Evolutionary conservation across 2,888 invertebrate species (phyloP).

Genomic region (Drosophila mettleri): DNA sequence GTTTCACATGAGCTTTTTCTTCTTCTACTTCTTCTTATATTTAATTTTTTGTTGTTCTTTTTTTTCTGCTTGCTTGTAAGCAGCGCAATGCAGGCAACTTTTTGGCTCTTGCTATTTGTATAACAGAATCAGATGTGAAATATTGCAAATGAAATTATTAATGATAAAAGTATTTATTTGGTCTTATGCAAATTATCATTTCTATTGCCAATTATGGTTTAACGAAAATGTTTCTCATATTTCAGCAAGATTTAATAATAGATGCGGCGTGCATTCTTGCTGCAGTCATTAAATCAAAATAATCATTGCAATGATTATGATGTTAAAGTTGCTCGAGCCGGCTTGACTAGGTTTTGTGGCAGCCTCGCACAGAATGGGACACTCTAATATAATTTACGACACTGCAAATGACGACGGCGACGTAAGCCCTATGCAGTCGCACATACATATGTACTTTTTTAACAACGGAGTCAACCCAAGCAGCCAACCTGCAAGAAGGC

Average conservation of each 20-base stretch:
- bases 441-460: constrained; percentile 34
- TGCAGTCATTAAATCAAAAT: constrained; percentile 24
- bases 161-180: background rate
- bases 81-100: constrained; percentile 6
- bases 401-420: constrained; percentile 71
- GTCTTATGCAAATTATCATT: background rate
- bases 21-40: background rate
- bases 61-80: background rate
- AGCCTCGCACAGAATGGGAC: constrained; percentile 53
- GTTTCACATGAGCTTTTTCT: constrained; percentile 1
- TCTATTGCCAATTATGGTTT: background rate
- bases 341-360: constrained; percentile 50
- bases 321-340: constrained; percentile 50
- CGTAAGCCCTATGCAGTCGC: constrained; percentile 67
- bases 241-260: constrained; percentile 8
- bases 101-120: constrained; percentile 2
- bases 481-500: constrained; percentile 65
- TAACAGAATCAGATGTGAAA: background rate
- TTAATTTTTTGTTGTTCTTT: background rate
- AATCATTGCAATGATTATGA: constrained; percentile 39
- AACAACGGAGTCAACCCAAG: constrained; percentile 2
- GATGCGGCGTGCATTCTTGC: constrained; percentile 51
- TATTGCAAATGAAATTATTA: background rate
- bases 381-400: constrained; percentile 80
- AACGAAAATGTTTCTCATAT: background rate